phyloP scores from a whole-genome alignment of 2,113 vertebrate species.

The Carassius auratus region DNA sequence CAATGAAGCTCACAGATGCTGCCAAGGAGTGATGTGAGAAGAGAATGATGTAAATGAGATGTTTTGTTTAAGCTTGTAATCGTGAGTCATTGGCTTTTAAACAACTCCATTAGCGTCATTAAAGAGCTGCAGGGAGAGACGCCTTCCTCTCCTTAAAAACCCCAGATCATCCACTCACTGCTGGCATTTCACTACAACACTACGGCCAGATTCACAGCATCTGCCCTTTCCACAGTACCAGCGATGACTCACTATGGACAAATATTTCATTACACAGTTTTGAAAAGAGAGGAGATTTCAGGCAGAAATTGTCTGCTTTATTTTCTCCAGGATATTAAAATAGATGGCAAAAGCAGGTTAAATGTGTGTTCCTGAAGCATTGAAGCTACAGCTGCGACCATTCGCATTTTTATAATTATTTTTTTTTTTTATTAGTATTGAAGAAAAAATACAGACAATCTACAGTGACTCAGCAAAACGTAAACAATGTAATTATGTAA shows the following conservation, averaged over 20 bases:
- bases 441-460: too few relatives aligned
- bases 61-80: conserved; percentile 27
- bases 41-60: conserved; percentile 26
- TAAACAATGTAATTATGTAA: too few relatives aligned
- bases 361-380: neutral
- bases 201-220: neutral
- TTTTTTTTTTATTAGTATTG: too few relatives aligned
- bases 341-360: neutral
- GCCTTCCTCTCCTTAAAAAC: conserved; percentile 2
- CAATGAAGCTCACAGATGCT: neutral
- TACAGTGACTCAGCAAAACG: too few relatives aligned
- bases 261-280: conserved; percentile 37
- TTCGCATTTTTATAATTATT: too few relatives aligned
- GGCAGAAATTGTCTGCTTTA: conserved; percentile 8
- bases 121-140: neutral
- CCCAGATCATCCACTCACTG: neutral
- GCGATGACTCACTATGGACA: conserved; percentile 32
- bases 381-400: neutral
- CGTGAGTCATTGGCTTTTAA: conserved; percentile 1
- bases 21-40: neutral
- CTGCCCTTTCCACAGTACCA: conserved; percentile 34
- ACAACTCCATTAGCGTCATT: conserved; percentile 22
- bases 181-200: conserved; percentile 11
- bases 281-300: conserved; percentile 7
- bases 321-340: conserved; percentile 13